Base-by-base conservation (phyloP, 2,888 invertebrate genomes). In the Polyommatus icarus region DNA sequence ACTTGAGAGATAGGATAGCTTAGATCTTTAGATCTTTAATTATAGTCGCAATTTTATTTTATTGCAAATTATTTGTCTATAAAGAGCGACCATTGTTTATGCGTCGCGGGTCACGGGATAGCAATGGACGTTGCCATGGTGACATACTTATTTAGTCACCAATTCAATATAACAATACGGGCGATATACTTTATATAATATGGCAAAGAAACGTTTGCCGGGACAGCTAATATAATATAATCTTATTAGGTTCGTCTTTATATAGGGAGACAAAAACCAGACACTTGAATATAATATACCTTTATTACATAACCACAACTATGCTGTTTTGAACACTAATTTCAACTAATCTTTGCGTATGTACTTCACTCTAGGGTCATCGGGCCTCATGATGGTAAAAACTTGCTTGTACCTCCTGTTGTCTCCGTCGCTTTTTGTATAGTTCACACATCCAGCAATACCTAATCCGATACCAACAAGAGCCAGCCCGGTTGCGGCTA, bases 341-440 rank as follows among this genome's bases (percentile, higher is more conserved):
- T 78, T 32, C 76, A 76, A 76, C 87, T 89, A 95, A 82, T 95
- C 94, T 83, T 94, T 95, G 79, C 90, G 94, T 71, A 96, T 94
- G 84, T 90, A 92, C 73, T 91, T 89, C 24, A 89, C 95, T 84
- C 93, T 92, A 1, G 96, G 96, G 85, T 97, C 96, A 83, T 96
- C 96, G 18, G 96, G 94, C 80, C 97, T 94, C 88, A 95, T 94
- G 10, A 97, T 95, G 57, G 95, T 94, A 85, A 96, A 96, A 29
- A 91, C 88, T 61, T 88, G 84, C 87, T 96, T 97, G 88, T 96
- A 96, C 84, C 94, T 95, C 80, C 95, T 94, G 84, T 96, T 96
- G 84, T 96, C 96, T 77, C 96, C 96, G 85, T 96, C 96, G 61
- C 92, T 94, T 79, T 91, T 89, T 32, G 90, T 84, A 82, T 96